These are phyloP conservation scores for Marisa cornuarietis DNA, from an alignment of 1,140 invertebrate species.

Conservation along the genomic window DNA sequence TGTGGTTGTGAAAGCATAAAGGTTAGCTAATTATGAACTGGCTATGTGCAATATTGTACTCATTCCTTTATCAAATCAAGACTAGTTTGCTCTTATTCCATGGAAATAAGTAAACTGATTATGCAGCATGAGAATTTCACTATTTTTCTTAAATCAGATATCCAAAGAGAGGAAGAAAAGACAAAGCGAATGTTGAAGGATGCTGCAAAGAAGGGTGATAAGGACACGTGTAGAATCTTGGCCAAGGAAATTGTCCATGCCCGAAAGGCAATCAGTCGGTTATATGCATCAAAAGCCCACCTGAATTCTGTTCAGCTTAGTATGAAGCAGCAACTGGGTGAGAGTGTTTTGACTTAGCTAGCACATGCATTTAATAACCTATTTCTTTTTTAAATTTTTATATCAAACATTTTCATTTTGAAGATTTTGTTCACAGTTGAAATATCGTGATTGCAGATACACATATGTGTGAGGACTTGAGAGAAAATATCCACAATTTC, in stretches of 20 bases:
- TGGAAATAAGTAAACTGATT: background rate
- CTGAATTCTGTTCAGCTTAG: conserved; percentile 95
- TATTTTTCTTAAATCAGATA: conserved; percentile 70
- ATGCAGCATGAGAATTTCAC: background rate
- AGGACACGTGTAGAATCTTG: conserved; percentile 91
- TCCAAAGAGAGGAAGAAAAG: conserved; percentile 97
- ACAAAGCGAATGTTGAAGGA: conserved; percentile 93
- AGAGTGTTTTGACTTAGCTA: conserved; percentile 30
- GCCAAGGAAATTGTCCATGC: conserved; percentile 95
- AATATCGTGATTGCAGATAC: too few relatives aligned
- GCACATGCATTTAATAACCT: background rate
- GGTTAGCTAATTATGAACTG: too few relatives aligned
- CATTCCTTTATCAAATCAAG: too few relatives aligned
- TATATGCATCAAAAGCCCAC: conserved; percentile 96
- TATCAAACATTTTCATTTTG: background rate
- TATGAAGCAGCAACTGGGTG: conserved; percentile 97
- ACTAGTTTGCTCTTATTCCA: background rate
- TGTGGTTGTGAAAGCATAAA: too few relatives aligned
- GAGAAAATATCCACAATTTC: background rate
- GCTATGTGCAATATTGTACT: too few relatives aligned
- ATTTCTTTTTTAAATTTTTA: background rate
- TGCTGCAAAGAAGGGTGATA: conserved; percentile 94
- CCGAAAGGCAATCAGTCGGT: conserved; percentile 87
- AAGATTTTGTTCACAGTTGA: too few relatives aligned
- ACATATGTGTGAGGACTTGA: too few relatives aligned